Base-by-base conservation (phyloP, 1,140 invertebrate genomes). In the Cydia amplana region DNA sequence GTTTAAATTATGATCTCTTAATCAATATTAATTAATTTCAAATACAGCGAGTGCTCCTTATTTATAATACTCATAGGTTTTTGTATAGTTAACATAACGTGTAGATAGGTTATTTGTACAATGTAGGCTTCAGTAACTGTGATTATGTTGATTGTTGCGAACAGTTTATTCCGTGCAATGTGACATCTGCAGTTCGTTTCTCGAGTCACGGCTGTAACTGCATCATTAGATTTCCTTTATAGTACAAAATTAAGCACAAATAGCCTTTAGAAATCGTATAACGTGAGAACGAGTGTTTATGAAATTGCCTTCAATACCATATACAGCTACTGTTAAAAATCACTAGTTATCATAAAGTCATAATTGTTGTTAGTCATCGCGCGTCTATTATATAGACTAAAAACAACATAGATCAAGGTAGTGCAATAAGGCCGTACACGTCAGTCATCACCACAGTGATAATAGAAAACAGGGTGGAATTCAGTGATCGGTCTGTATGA, bases 41-140 rank as follows among this genome's bases (percentile, higher is more conserved):
- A 88, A 76, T 87, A 86, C 86, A 86, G 82, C 81, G 79, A 87
- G 79, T 84, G 83, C 86, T 85, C 84, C 76, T 87, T 88, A 91
- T 93, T 93, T 91, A 93, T 93, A 93, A 93, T 93, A 93, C 91
- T 93, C 91, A 92, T 92, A 93, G 88, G 88, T 88, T 91, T 90
- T 83, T 90, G 80, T 86, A 83, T 87, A 92, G 78, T 83, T 83
- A 83, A 84, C 82, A 77, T 77, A 83, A 81, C 74, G 43, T 75
- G 72, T 86, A 86, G 83, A 63, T 75, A 80, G 67, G 80, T 81
- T 75, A 82, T 84, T 84, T 82, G 78, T 78, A 74, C 80, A 79
- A 73, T 73, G 32, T 80, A 81, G 77, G 77, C 51, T 83, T 85
- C 78, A 78, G 77, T 83, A 80, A 79, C 78, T 83, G 80, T 80